These are phyloP conservation scores for Leucania comma DNA, from an alignment of 2,888 invertebrate genomes.

Conservation along the genomic window DNA sequence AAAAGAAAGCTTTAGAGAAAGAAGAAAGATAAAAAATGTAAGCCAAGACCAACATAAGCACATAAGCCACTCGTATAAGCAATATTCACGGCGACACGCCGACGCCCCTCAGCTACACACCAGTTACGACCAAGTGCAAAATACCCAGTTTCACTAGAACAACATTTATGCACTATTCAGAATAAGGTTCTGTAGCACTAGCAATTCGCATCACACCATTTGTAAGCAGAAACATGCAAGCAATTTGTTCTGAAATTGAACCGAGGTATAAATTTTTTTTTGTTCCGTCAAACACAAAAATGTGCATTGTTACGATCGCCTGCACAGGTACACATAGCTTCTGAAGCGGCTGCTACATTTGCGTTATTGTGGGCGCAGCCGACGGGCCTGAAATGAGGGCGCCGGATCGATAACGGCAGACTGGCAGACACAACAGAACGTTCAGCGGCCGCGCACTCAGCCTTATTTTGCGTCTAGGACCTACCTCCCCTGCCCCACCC, in stretches of 20 bases:
- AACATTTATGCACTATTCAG: conserved; percentile 47
- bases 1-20: conserved; percentile 19
- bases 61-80: conserved; percentile 24
- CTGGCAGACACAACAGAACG: conserved; percentile 85
- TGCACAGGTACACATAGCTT: conserved; percentile 69
- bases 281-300: conserved; percentile 57
- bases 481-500: conserved; percentile 4
- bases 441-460: conserved; percentile 58
- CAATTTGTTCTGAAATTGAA: conserved; percentile 58
- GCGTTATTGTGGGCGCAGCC: conserved; percentile 80
- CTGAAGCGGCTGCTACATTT: conserved; percentile 76
- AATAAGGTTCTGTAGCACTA: conserved; percentile 44
- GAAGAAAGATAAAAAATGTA: conserved; percentile 33
- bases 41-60: conserved; percentile 16
- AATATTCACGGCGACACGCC: conserved; percentile 41
- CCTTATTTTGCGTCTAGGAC: conserved; percentile 57
- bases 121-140: conserved; percentile 42
- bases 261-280: conserved; percentile 54
- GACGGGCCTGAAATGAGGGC: conserved; percentile 87
- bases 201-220: conserved; percentile 40
- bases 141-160: conserved; percentile 43
- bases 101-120: conserved; percentile 43
- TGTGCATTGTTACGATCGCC: conserved; percentile 65
- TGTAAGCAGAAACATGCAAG: conserved; percentile 49
- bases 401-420: conserved; percentile 90